Evolutionary conservation across 2,888 invertebrate genomes (phyloP), one percentile per base, ranked within the genome.

Genomic region (Tenthredo amoena): DNA sequence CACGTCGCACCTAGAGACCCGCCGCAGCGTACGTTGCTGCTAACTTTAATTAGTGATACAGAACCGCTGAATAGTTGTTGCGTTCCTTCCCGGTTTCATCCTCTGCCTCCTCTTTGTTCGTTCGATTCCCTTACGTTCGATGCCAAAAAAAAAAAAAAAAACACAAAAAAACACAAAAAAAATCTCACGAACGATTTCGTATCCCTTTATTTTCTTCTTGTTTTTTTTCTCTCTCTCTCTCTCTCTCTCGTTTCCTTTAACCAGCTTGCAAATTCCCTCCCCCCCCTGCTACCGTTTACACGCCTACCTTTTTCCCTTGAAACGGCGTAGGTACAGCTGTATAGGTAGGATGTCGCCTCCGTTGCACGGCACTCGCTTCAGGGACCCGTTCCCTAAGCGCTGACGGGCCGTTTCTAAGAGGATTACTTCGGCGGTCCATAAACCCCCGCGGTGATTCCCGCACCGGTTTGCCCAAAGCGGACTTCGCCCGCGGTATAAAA

Each of bases 341-440:
- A 10, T 12, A 68, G 68, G 68, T 18, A 68, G 31, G 12, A 68
- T 71, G 71, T 71, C 71, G 71, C 71, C 34, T 37, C 37, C 37
- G 34, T 37, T 37, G 37, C 34, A 71, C 71, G 71, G 71, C 37
- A 37, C 34, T 18, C 31, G 71, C 37, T 34, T 31, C 34, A 10
- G 71, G 71, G 71, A 37, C 34, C 71, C 26, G 26, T 34, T 9
- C 71, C 37, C 15, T 71, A 37, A 71, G 71, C 71, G 71, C 71
- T 86, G 87, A 87, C 86, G 84, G 88, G 87, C 87, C 87, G 86
- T 84, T 88, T 88, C 89, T 90, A 91, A 91, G 91, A 90, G 90
- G 91, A 91, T 91, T 91, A 91, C 89, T 89, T 76, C 89, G 87
- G 89, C 86, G 89, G 90, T 89, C 88, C 88, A 89, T 89, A 90